A percentile compares a stretch with the other conserved stretches of the same genome.
Evolutionary conservation across 2,797 vertebrate species (phyloP).

Genomic region (Cygnus olor): DNA sequence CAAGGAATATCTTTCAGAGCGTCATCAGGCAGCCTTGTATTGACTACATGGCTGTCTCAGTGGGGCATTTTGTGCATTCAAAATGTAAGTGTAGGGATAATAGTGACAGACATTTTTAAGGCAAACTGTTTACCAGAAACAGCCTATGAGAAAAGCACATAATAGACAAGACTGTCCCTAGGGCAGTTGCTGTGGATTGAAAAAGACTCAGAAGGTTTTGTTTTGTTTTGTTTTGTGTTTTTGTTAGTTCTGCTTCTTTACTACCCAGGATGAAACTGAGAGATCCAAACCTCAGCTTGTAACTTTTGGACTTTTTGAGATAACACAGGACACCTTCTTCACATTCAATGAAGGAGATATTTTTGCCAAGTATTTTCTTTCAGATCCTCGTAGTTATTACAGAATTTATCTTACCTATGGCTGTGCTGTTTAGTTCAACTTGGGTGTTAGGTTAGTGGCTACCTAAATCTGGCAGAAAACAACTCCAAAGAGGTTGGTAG

Average conservation of each 20-base stretch:
- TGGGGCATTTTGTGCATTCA: not conserved
- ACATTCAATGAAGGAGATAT: not conserved
- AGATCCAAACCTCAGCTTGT: not conserved
- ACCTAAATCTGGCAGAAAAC: not conserved
- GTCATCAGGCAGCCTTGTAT: conserved; percentile 5
- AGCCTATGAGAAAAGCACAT: not conserved
- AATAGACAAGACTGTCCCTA: not conserved
- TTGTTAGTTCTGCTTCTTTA: not conserved
- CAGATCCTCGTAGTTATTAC: not conserved
- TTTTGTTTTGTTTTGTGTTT: not conserved
- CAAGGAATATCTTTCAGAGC: conserved; percentile 14
- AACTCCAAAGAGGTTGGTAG: not conserved
- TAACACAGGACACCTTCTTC: not conserved
- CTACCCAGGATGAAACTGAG: not conserved
- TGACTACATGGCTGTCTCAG: not conserved
- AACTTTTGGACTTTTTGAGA: not conserved
- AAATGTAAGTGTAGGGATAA: conserved; percentile 22
- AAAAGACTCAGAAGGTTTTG: not conserved
- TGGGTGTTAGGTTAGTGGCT: not conserved
- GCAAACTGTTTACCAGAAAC: conserved; percentile 21
- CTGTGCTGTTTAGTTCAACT: not conserved
- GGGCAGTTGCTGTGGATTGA: not conserved
- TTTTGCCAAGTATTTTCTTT: not conserved
- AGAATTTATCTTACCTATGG: not conserved
- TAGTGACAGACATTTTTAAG: conserved; percentile 14